These are phyloP conservation scores for Petrocephalus zakoni DNA, from an alignment of 2,113 vertebrate genomes.

Conservation along the genomic window DNA sequence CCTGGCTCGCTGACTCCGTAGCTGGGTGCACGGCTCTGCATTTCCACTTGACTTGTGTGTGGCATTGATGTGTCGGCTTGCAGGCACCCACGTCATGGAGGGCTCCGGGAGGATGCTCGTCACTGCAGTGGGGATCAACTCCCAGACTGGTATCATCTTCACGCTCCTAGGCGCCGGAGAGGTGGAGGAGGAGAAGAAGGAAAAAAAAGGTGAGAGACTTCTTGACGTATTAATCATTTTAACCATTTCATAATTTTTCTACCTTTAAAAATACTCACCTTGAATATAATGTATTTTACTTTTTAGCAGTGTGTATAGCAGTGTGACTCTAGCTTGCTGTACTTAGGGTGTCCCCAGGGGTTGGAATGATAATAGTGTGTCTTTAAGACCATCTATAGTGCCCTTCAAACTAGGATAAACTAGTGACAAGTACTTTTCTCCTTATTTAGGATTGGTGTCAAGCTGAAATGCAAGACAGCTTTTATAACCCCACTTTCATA, in stretches of 20 bases:
- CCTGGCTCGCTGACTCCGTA: background rate
- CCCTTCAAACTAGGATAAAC: background rate
- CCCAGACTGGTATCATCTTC: constrained; percentile 69
- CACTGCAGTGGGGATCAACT: constrained; percentile 67
- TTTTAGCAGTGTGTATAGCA: background rate
- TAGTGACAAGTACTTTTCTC: background rate
- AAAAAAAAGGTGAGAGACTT: constrained; percentile 60
- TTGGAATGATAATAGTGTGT: background rate
- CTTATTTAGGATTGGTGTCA: background rate
- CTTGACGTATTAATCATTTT: background rate
- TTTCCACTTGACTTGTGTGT: background rate
- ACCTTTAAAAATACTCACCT: background rate
- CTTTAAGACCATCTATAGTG: background rate
- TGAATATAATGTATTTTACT: background rate
- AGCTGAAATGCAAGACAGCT: background rate
- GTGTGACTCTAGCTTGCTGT: background rate
- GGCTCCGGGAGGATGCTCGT: constrained; percentile 69
- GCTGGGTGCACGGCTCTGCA: background rate
- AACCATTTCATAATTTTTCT: background rate
- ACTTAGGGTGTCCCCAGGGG: background rate
- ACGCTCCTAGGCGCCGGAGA: constrained; percentile 67
- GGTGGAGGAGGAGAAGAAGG: constrained; percentile 61
- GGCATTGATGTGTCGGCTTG: constrained; percentile 19
- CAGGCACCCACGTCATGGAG: constrained; percentile 71
- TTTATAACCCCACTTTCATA: background rate